phyloP scores from a whole-genome alignment of 2,113 vertebrate genomes.

The Mionectes macconnelli region DNA sequence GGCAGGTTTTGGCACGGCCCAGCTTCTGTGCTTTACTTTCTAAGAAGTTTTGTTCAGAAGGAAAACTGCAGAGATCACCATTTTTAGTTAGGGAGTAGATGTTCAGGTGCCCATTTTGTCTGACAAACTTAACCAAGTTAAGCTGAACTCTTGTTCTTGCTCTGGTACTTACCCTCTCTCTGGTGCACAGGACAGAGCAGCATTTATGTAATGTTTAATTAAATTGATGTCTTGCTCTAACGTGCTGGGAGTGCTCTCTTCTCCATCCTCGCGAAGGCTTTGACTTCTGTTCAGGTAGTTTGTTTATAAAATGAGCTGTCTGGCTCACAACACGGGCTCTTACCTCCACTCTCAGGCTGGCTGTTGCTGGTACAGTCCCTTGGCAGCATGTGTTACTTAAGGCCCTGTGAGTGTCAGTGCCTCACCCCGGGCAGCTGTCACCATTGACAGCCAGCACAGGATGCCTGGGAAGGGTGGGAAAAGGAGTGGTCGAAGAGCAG shows the following conservation, averaged over 20 bases:
- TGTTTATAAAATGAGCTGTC: neutral
- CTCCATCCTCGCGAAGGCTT: neutral
- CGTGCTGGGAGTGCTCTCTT: neutral
- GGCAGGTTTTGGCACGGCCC: neutral
- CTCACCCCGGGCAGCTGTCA: neutral
- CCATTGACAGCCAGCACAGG: neutral
- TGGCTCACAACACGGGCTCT: neutral
- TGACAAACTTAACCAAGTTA: neutral
- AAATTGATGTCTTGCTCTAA: neutral
- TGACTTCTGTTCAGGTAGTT: neutral
- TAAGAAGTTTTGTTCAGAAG: neutral
- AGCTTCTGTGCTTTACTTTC: neutral
- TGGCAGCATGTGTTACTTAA: neutral
- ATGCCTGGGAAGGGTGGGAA: slow-evolving; percentile 28
- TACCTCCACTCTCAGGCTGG: neutral
- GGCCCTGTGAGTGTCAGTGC: neutral
- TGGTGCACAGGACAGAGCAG: fast-evolving
- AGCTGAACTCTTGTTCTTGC: neutral
- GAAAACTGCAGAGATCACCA: fast-evolving
- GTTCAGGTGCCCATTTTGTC: neutral
- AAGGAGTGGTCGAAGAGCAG: neutral
- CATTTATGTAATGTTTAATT: neutral
- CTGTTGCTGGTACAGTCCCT: neutral
- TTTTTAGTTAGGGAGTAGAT: neutral
- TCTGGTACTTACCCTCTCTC: neutral